phyloP scores from a whole-genome alignment of 1,140 invertebrate species.

The Pseudoatta argentina region DNA sequence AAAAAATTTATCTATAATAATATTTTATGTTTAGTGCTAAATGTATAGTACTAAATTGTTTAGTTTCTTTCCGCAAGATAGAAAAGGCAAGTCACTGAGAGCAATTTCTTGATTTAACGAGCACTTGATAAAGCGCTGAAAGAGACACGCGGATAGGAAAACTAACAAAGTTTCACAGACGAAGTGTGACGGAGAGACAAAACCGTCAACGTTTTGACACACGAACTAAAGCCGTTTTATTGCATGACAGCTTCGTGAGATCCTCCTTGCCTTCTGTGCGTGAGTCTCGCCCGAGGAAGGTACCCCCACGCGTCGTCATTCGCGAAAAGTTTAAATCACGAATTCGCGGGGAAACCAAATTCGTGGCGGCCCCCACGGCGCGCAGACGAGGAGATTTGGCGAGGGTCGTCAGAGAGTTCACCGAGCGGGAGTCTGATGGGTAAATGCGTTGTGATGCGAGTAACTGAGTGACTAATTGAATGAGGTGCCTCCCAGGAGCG shows the following conservation, averaged over 20 bases:
- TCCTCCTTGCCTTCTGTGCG: constrained; percentile 31
- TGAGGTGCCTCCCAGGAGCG: constrained; percentile 84
- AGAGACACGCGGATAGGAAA: constrained; percentile 45
- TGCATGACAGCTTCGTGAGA: constrained; percentile 65
- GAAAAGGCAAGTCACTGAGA: too few relatives aligned
- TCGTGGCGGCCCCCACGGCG: constrained; percentile 24
- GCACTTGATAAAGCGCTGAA: constrained; percentile 35
- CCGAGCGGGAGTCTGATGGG: constrained; percentile 71
- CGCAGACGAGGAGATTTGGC: constrained; percentile 42
- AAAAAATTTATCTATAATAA: neutral
- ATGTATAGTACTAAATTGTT: neutral
- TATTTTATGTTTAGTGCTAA: neutral
- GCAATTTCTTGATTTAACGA: neutral
- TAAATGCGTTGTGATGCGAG: constrained; percentile 85
- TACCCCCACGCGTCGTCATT: constrained; percentile 40
- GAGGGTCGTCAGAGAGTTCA: constrained; percentile 66
- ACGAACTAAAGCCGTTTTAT: constrained; percentile 62
- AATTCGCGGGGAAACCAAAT: constrained; percentile 53
- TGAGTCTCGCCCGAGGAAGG: constrained; percentile 7
- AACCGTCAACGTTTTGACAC: constrained; percentile 43
- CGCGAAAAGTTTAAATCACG: constrained; percentile 72
- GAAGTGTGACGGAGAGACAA: neutral
- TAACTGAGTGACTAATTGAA: constrained; percentile 86
- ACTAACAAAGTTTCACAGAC: constrained; percentile 57
- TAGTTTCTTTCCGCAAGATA: neutral